Percentiles rank a stretch among this genome's conserved stretches.
Conservation (phyloP, 2,888 invertebrate genomes). For the Drosophila sordidula region DNA sequence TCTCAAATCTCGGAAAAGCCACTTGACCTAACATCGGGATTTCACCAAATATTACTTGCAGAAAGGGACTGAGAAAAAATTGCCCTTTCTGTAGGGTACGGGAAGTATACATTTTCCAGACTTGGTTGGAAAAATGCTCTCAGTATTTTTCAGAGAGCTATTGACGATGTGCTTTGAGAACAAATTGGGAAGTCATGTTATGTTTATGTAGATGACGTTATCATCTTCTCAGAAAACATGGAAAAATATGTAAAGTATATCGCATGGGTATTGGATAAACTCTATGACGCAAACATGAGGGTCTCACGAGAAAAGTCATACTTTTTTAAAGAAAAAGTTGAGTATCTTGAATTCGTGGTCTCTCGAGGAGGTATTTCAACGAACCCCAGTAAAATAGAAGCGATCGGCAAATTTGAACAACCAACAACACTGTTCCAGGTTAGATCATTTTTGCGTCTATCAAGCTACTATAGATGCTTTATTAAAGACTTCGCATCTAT, state of each 20-base stretch:
- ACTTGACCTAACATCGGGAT: no score
- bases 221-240: constrained; percentile 12
- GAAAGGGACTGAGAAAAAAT: no score
- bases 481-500: not conserved
- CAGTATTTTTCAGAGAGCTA: constrained; percentile 22
- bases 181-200: constrained; percentile 14
- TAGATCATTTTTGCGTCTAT: constrained; percentile 1
- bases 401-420: not conserved
- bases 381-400: not conserved
- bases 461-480: constrained; percentile 1
- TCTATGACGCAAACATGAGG: constrained; percentile 5
- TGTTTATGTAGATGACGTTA: constrained; percentile 24
- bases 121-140: constrained; percentile 18
- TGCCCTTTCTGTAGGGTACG: constrained; percentile 4
- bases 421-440: not conserved
- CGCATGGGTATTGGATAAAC: constrained; percentile 4
- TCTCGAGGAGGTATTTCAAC: not conserved
- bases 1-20: no score
- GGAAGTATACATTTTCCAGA: constrained; percentile 17
- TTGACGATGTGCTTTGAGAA: constrained; percentile 15
- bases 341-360: constrained; percentile 7
- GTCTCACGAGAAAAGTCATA: constrained; percentile 3
- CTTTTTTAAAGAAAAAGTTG: constrained; percentile 2
- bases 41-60: no score
- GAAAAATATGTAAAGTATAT: constrained; percentile 9